Evolutionary conservation across 2,113 vertebrate genomes (phyloP), one percentile per base, ranked within the genome.

Genomic region (Megalops atlanticus): DNA sequence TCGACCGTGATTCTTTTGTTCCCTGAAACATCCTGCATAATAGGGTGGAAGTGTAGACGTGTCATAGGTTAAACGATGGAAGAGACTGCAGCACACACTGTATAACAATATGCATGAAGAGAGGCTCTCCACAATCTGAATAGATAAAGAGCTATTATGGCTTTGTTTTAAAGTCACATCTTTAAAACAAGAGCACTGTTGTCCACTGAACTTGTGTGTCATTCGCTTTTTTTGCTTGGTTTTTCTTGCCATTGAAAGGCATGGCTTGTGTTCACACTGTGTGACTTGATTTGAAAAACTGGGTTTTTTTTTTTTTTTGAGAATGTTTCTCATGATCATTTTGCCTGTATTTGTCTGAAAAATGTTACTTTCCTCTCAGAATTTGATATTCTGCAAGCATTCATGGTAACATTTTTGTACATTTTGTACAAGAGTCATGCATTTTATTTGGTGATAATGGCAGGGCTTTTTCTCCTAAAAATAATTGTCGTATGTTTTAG

Each of bases 21-120:
- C 78, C n/a, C 35, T 39, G 21, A 68, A 69, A 76, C 8, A 10
- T 3, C 41, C 14, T 49, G 58, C 31, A 80, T 79, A 72, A 85
- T 82, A 40, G 78, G 41, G 69, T 18, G 40, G 35, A 80, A 43
- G 78, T 39, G 24, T 54, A 80, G n/a, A 54, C 70, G 36, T 81
- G 39, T 58, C 77, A 85, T 72, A 77, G 84, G 77, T 85, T 85
- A 82, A 74, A 80, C 58, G 74, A 77, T 72, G 70, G 64, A 77
- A 77, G 81, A 80, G 39, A 64, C 47, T 49, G 31, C 27, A 52
- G 27, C 16, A 36, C 31, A 16, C n/a, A 49, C 52, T 15, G 43
- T 74, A 1, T 11, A 47, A 8, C 78, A 24, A 7, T 52, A 12
- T 3, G 5, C 14, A 12, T 39, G 35, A 58, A 2, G 31, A n/a